Evolutionary conservation across 1,140 invertebrate genomes (phyloP).

Genomic region (Magallana angulata): DNA sequence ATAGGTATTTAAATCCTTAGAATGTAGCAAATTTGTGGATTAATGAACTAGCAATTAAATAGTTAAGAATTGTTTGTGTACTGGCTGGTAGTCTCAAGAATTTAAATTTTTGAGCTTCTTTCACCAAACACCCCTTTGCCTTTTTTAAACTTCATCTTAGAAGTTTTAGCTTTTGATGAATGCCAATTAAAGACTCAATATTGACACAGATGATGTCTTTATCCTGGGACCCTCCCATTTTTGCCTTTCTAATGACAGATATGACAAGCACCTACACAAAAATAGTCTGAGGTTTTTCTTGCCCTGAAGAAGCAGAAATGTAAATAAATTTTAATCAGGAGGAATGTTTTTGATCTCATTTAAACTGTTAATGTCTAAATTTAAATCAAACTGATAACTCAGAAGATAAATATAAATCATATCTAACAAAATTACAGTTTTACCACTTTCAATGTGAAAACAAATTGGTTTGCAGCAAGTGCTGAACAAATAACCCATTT

Average conservation of each 20-base stretch:
- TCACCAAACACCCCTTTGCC: constrained; percentile 19
- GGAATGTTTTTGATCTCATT: constrained; percentile 17
- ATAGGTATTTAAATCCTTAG: neutral
- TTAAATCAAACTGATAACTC: neutral
- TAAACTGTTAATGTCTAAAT: constrained; percentile 15
- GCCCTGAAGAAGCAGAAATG: neutral
- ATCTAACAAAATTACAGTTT: neutral
- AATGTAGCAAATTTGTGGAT: neutral
- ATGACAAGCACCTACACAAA: constrained; percentile 3
- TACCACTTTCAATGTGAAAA: neutral
- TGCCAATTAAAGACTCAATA: constrained; percentile 29
- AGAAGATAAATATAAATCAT: neutral
- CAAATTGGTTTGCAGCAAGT: too few relatives aligned
- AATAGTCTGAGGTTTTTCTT: neutral
- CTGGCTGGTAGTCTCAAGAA: neutral
- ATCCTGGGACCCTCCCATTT: neutral
- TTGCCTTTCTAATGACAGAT: constrained; percentile 8
- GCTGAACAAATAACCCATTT: too few relatives aligned
- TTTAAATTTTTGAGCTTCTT: neutral
- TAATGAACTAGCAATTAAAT: neutral
- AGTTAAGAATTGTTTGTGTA: neutral
- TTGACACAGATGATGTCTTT: constrained; percentile 28
- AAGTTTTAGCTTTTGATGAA: constrained; percentile 33
- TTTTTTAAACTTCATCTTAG: neutral
- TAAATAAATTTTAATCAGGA: neutral